Conservation (phyloP, 2,797 vertebrate genomes). For the Cirrhinus mrigala region DNA sequence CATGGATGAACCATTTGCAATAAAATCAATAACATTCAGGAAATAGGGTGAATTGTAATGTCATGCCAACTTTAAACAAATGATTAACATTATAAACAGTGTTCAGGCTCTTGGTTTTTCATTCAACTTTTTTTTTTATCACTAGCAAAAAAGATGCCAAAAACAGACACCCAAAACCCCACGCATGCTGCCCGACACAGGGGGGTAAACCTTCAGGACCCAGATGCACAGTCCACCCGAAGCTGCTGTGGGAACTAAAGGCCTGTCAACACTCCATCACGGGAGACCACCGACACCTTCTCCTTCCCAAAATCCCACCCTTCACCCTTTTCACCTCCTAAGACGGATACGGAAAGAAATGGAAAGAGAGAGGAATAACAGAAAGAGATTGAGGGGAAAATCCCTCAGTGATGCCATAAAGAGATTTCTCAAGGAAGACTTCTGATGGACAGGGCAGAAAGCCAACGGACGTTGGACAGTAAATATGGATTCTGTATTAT, state of each 20-base stretch:
- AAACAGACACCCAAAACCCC: constrained; percentile 87
- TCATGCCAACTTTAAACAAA: not conserved
- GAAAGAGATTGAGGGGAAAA: constrained; percentile 35
- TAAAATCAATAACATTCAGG: not conserved
- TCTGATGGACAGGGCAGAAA: constrained; percentile 51
- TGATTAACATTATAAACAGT: not conserved
- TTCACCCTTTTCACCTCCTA: constrained; percentile 60
- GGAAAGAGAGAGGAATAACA: constrained; percentile 40
- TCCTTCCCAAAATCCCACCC: constrained; percentile 57
- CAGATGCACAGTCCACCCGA: constrained; percentile 80
- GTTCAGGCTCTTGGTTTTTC: not conserved
- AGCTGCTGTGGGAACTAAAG: constrained; percentile 85
- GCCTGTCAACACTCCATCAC: constrained; percentile 28
- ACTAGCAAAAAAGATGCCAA: constrained; percentile 88
- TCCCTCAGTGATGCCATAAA: constrained; percentile 39
- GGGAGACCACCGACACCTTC: constrained; percentile 39
- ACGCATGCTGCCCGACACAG: constrained; percentile 84
- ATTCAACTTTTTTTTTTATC: not conserved
- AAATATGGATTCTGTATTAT: constrained; percentile 60
- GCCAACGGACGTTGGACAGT: constrained; percentile 58
- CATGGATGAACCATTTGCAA: not conserved
- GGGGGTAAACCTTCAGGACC: constrained; percentile 86
- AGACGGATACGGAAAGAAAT: constrained; percentile 41
- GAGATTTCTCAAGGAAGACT: constrained; percentile 48
- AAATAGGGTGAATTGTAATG: not conserved